Conservation (phyloP, 2,113 vertebrate species). For the cattle (Bos taurus) region DNA sequence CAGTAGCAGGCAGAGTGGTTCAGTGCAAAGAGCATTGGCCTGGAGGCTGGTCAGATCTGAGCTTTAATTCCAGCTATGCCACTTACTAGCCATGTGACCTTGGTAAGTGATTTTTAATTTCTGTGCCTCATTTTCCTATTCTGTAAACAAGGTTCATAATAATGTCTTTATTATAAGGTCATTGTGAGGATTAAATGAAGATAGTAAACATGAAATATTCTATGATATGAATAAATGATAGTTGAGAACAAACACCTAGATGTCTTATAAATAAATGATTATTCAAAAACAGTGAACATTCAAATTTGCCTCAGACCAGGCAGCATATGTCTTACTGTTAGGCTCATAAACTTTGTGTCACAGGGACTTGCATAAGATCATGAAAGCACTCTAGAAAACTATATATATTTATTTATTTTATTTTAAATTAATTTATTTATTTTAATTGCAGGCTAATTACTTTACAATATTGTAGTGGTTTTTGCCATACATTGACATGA, state of each 20-base stretch:
- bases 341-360: background rate
- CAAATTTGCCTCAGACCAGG: background rate
- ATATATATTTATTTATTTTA: background rate
- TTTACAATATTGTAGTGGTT: background rate
- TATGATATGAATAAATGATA: conserved; percentile 34
- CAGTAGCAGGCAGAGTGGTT: background rate
- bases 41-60: background rate
- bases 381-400: background rate
- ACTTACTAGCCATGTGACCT: background rate
- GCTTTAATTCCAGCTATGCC: background rate
- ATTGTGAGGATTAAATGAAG: conserved; percentile 39
- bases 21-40: background rate
- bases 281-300: background rate
- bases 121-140: conserved; percentile 37
- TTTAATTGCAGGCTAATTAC: background rate
- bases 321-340: background rate
- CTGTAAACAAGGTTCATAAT: conserved; percentile 19
- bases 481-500: background rate
- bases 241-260: conserved; percentile 11
- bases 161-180: background rate
- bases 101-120: background rate
- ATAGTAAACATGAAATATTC: conserved; percentile 21
- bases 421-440: background rate
- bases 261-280: background rate
- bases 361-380: background rate